Base-by-base conservation (phyloP, 2,888 invertebrate species). In the Dasypogon diadema region DNA sequence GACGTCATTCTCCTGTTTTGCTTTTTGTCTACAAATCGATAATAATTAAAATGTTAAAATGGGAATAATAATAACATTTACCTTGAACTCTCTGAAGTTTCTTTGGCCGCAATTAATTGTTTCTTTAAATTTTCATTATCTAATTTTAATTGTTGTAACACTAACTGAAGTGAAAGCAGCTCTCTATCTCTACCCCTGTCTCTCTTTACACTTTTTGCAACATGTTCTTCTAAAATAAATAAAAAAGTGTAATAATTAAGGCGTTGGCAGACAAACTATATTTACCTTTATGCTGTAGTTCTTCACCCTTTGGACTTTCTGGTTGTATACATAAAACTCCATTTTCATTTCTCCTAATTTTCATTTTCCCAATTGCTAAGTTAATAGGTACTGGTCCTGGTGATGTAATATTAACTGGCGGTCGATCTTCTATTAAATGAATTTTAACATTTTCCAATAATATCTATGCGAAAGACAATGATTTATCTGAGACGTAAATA, bases 351-450 rank as follows among this genome's bases (percentile, higher is more conserved):
- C 96, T 88, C n/a, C 88, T 88, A 80, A 96, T 87, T 18, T 89
- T 89, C 74, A 95, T 88, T 68, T 91, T 90, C 0, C 91, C 90
- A 37, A 96, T 90, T 79, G 89, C 90, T 70, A 96, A 82, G 86
- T 94, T 91, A 18, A 95, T 87, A 0, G 96, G 96, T 79, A 93
- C 89, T 1, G 94, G 92, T 0, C 93, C 93, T 0, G 95, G 94
- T 1, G 94, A 93, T 3, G 94, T 93, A 78, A 94, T 92, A 82
- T 91, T 92, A 72, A 91, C 91, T 1, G 92, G 91, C 1, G 92
- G 93, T 68, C 95, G 90, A 87, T 97, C 96, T 87, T 96, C 96
- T 82, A 92, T 90, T 79, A 96, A 86, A 82, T 92, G 92, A 8
- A 95, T 85, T 75, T 90, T 90, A 60, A 95, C 89, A 83, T 93